Evolutionary conservation across 2,888 invertebrate species (phyloP).

Genomic region (Dromius quadrimaculatus): DNA sequence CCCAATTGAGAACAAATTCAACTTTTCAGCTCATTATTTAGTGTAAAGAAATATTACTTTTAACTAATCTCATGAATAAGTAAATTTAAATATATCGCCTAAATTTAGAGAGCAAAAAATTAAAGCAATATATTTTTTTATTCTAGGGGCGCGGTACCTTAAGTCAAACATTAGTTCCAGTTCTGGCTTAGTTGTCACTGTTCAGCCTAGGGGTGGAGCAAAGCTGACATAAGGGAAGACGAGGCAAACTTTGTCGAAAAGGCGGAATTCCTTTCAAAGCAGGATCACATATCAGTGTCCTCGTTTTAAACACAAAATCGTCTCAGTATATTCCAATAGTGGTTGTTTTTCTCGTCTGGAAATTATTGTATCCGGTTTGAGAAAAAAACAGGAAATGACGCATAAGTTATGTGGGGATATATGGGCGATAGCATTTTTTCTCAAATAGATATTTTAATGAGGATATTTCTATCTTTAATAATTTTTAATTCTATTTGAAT

Average conservation of each 20-base stretch:
- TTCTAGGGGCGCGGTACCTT: constrained; percentile 6
- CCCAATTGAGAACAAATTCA: too few relatives aligned
- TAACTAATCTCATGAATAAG: too few relatives aligned
- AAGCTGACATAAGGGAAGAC: not conserved
- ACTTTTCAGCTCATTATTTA: too few relatives aligned
- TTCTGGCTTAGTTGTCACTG: constrained; percentile 41
- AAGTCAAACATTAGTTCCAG: constrained; percentile 38
- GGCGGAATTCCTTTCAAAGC: constrained; percentile 23
- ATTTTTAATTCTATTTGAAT: not conserved
- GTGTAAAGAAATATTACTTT: too few relatives aligned
- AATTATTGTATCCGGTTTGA: constrained; percentile 39
- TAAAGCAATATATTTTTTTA: too few relatives aligned
- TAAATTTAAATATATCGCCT: too few relatives aligned
- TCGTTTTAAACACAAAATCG: constrained; percentile 27
- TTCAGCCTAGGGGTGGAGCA: constrained; percentile 25
- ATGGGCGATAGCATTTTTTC: constrained; percentile 3
- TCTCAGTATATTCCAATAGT: constrained; percentile 36
- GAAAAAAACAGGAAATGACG: constrained; percentile 33
- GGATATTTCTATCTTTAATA: constrained; percentile 1
- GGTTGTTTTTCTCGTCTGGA: constrained; percentile 9
- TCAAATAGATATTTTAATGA: not conserved
- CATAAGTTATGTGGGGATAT: constrained; percentile 21
- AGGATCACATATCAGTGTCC: not conserved
- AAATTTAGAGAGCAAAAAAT: too few relatives aligned
- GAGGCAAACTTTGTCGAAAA: constrained; percentile 15